These are phyloP conservation scores for Pyrochroa serraticornis DNA, from an alignment of 2,888 invertebrate genomes.

Conservation along the genomic window DNA sequence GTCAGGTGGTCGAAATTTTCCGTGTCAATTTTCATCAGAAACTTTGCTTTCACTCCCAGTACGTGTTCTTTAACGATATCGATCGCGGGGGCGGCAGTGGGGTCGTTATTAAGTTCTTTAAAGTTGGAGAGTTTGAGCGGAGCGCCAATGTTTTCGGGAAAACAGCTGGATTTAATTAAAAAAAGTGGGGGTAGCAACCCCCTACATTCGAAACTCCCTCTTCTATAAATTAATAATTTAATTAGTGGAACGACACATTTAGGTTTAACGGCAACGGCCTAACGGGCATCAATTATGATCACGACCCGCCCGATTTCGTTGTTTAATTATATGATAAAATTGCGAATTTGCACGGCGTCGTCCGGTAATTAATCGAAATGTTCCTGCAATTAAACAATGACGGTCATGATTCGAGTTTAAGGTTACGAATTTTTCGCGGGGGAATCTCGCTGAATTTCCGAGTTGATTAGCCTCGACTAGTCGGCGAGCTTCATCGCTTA, in stretches of 20 bases:
- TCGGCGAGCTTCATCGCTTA: not conserved
- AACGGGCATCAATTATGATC: slow-evolving; percentile 23
- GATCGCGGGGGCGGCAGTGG: slow-evolving; percentile 3
- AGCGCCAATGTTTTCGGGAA: slow-evolving; percentile 20
- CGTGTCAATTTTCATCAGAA: slow-evolving; percentile 17
- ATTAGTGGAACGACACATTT: slow-evolving; percentile 26
- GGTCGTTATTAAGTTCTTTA: slow-evolving; percentile 26
- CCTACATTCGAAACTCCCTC: too few relatives aligned
- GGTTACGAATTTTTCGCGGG: too few relatives aligned
- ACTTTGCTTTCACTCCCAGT: slow-evolving; percentile 21
- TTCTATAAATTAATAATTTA: slow-evolving; percentile 24
- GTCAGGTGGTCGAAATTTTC: not conserved
- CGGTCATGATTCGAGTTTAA: too few relatives aligned
- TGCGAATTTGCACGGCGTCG: slow-evolving; percentile 11
- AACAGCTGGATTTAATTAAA: slow-evolving; percentile 26
- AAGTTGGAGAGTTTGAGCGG: slow-evolving; percentile 23
- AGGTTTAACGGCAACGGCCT: slow-evolving; percentile 18
- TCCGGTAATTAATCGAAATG: not conserved
- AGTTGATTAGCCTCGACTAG: too few relatives aligned
- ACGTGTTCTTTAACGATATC: slow-evolving; percentile 21
- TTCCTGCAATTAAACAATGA: too few relatives aligned
- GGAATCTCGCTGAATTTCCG: too few relatives aligned
- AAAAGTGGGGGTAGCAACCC: slow-evolving; percentile 8
- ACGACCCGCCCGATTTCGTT: slow-evolving; percentile 14
- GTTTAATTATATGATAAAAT: slow-evolving; percentile 20